Base-by-base conservation (phyloP, 2,797 vertebrate genomes). In the Falco columbarius region DNA sequence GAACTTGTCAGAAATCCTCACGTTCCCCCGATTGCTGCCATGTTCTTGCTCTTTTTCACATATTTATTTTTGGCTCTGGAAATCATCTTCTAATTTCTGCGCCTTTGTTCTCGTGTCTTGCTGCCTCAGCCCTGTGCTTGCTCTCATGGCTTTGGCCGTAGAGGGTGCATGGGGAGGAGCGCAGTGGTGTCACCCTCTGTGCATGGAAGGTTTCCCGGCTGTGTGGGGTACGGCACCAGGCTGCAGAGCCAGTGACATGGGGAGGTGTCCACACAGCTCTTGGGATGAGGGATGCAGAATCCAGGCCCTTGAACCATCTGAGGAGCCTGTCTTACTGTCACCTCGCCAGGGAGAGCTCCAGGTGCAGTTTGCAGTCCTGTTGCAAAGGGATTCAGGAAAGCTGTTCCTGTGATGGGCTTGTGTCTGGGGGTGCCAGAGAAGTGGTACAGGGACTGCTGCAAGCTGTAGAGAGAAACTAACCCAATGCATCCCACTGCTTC, bases 1-100 rank as follows among this genome's bases (percentile, higher is more conserved):
- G 80, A 93, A 81, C 92, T 80, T 76, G 86, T 93, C 93, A 79
- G 91, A 62, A 91, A 87, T 58, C 83, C 75, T 96, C 92, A 49
- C 5, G 10, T 87, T 95, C 71, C 47, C 71, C 61, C 3, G 0
- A 27, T 68, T 24, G 36, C 84, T 2, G 10, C 20, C 0, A 12
- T 3, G 6, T 49, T 95, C 40, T 81, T 68, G 36, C 29, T 81
- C 82, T 70, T 87, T 67, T 79, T 59, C 79, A 65, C 8, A 0
- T 34, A 26, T 73, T 88, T 70, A 38, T 38, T 59, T 73, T 77
- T 1, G 6, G 70, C 75, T 97, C 92, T 97, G 96, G 86, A 95
- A 96, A 90, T 36, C 2, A 17, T 96, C 94, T 91, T 89, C 67
- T 94, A 84, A 89, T 83, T 84, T 67, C 87, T 81, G 22, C 21